Conservation (phyloP, 2,113 vertebrate genomes). For the Psilopsiagon aurifrons region DNA sequence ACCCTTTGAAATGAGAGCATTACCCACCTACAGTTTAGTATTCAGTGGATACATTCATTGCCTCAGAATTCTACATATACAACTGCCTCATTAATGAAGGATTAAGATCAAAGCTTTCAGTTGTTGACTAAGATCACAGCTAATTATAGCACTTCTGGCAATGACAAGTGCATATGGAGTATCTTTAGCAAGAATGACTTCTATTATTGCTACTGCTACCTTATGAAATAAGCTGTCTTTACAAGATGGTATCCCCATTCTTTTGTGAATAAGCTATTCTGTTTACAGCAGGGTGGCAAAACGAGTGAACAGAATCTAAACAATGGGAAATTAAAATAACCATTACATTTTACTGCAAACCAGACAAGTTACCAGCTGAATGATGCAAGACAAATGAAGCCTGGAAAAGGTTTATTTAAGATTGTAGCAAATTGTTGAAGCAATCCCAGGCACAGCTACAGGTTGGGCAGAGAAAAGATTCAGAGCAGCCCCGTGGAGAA, state of each 20-base stretch:
- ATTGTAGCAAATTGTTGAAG: not conserved
- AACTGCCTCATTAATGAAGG: not conserved
- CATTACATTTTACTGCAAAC: not conserved
- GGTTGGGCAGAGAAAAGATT: too few relatives aligned
- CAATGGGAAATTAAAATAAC: not conserved
- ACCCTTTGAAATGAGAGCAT: not conserved
- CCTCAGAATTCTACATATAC: not conserved
- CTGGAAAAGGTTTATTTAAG: not conserved
- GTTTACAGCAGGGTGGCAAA: not conserved
- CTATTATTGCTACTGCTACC: not conserved
- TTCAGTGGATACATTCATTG: not conserved
- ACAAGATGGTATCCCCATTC: not conserved
- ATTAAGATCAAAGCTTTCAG: slow-evolving; percentile 32
- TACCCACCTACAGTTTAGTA: not conserved
- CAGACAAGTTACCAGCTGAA: not conserved
- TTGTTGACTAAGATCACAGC: not conserved
- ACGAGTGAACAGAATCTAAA: not conserved
- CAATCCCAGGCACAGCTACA: too few relatives aligned
- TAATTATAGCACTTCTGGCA: slow-evolving; percentile 10
- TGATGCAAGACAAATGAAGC: not conserved
- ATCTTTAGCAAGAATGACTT: not conserved
- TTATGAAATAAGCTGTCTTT: not conserved
- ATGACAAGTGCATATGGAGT: not conserved
- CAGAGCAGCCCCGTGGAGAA: too few relatives aligned
- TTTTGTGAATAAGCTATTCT: not conserved